Evolutionary conservation across 2,113 vertebrate genomes (phyloP), one percentile per base, ranked within the genome.

Genomic region (Sander lucioperca): DNA sequence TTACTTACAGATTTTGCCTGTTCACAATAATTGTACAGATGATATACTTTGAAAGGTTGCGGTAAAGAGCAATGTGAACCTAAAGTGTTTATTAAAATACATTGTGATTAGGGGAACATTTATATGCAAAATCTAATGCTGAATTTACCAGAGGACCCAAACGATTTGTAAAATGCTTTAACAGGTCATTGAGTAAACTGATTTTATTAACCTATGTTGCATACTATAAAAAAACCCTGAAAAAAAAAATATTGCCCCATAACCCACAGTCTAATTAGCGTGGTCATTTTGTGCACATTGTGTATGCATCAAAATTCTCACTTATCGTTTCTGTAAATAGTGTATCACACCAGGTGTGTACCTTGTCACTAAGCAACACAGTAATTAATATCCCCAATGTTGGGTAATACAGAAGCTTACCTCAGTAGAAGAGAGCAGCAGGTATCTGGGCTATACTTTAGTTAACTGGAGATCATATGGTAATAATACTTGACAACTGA

Each of bases 371-470:
- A 50, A 73, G 69, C 58, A 69, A 71, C 18, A 13, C 56, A 8
- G 33, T 47, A 27, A 23, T 19, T 12, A 75, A 21, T 25, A 47
- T 48, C 12, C 25, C 12, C 27, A 15, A 51, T 70, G 25, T 36
- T 56, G 53, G 18, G 4, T 16, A 2, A 33, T 13, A 5, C 43
- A 21, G 27, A 69, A 6, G 39, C 66, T 62, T 66, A 33, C 84
- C 65, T 85, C 30, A 59, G 1, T 51, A 18, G 27, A 51, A 77
- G 51, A 75, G 84, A 77, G 59, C 59, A 79, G 69, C 66, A 76
- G 39, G 74, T 1, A 43, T 81, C 51, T 3, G 72, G 70, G 39
- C 39, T 63, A 1, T 25, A 21, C 19, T 27, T 57, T 27, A 47
- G 23, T 39, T 5, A 23, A 59, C 45, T 70, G 14, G 6, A 21